These are phyloP conservation scores for Heterochromis multidens DNA, from an alignment of 2,113 vertebrate species.

Conservation along the genomic window DNA sequence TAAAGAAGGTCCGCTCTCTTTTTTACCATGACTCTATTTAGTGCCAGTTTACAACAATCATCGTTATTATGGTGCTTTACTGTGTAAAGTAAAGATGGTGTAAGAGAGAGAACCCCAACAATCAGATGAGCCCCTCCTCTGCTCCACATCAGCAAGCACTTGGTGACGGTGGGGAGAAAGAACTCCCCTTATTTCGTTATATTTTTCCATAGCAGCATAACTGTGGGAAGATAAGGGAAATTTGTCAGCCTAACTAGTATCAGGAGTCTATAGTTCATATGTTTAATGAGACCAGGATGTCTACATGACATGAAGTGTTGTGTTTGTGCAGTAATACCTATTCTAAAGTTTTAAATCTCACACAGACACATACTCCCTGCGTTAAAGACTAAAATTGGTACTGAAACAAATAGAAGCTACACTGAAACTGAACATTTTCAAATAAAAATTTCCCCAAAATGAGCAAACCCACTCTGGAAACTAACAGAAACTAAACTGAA, in stretches of 20 bases:
- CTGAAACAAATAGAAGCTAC: not conserved
- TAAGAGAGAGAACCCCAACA: not conserved
- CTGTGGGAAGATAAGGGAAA: accelerated
- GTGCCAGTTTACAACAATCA: not conserved
- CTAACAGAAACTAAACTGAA: not conserved
- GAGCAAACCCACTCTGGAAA: not conserved
- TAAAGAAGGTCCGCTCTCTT: not conserved
- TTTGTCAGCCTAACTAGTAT: not conserved
- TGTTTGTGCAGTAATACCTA: not conserved
- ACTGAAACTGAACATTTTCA: not conserved
- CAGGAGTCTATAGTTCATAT: not conserved
- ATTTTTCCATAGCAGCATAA: not conserved
- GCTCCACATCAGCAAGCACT: not conserved
- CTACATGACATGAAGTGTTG: not conserved
- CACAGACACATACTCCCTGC: not conserved
- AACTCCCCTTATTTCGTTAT: not conserved
- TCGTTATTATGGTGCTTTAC: not conserved
- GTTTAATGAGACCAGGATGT: accelerated
- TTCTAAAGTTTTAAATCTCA: not conserved
- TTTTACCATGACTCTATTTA: not conserved
- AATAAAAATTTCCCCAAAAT: not conserved
- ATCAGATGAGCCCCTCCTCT: not conserved
- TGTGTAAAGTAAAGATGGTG: not conserved
- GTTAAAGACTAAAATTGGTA: not conserved
- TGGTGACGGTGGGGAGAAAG: not conserved